Percentiles rank a stretch among this genome's conserved stretches.
Evolutionary conservation across 2,797 vertebrate genomes (phyloP).

Genomic region (Coilia nasus): DNA sequence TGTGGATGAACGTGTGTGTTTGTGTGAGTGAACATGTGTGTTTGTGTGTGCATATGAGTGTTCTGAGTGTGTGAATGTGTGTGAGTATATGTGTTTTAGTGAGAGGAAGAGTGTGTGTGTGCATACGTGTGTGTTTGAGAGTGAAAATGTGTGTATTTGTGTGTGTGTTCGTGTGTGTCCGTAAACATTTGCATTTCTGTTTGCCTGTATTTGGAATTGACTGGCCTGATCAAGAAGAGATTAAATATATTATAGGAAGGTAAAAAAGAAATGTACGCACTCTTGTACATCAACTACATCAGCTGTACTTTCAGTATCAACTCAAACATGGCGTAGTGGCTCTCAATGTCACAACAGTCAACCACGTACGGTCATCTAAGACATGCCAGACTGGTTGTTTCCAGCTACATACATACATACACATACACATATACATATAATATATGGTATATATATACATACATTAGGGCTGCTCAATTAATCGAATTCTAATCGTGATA

Average conservation of each 20-base stretch:
- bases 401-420: no score
- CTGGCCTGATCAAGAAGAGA: not conserved
- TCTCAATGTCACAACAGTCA: not conserved
- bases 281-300: not conserved
- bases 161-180: slow-evolving; percentile 36
- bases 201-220: not conserved
- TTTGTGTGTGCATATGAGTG: not conserved
- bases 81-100: not conserved
- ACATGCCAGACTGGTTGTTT: no score
- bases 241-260: not conserved
- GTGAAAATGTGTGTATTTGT: slow-evolving; percentile 5
- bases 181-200: slow-evolving; percentile 33
- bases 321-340: not conserved
- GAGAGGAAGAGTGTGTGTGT: no score
- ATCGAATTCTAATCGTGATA: no score
- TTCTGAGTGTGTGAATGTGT: not conserved
- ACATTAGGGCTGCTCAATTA: no score
- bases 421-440: no score
- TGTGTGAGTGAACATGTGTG: not conserved
- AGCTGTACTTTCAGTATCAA: not conserved
- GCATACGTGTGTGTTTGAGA: not conserved
- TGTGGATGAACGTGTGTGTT: no score
- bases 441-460: no score
- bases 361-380: no score
- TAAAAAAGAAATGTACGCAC: not conserved